A percentile compares a stretch with the other conserved stretches of the same genome.
These are phyloP conservation scores for Carabus problematicus DNA, from an alignment of 2,888 invertebrate genomes.

Conservation along the genomic window DNA sequence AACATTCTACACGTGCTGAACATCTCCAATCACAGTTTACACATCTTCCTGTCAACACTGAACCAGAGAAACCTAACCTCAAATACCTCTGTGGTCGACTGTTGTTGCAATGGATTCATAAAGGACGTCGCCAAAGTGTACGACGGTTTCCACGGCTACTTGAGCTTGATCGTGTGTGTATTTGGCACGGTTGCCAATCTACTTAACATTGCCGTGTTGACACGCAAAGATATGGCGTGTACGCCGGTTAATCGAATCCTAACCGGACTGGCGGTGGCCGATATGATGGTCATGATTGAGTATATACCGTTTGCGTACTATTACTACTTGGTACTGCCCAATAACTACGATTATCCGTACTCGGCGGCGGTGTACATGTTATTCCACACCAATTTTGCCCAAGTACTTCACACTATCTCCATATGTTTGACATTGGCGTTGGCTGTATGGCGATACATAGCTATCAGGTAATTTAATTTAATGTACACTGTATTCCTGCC, in stretches of 20 bases:
- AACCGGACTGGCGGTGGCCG: slow-evolving; percentile 85
- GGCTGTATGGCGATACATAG: slow-evolving; percentile 88
- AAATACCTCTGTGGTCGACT: slow-evolving; percentile 1
- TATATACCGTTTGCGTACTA: slow-evolving; percentile 79
- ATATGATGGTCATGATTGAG: slow-evolving; percentile 89
- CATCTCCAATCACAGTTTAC: not conserved
- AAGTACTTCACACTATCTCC: slow-evolving; percentile 82
- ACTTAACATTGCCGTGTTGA: slow-evolving; percentile 85
- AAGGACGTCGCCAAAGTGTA: slow-evolving; percentile 68
- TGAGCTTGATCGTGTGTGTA: slow-evolving; percentile 82
- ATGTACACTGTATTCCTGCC: too few species aligned
- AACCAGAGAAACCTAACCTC: not conserved
- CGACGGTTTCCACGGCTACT: slow-evolving; percentile 78
- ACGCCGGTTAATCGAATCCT: slow-evolving; percentile 88
- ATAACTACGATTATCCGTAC: slow-evolving; percentile 72
- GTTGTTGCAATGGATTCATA: slow-evolving; percentile 12
- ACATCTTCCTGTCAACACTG: not conserved
- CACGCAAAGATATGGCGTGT: slow-evolving; percentile 78
- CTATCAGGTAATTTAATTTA: slow-evolving; percentile 74
- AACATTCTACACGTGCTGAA: not conserved
- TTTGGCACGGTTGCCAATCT: slow-evolving; percentile 88
- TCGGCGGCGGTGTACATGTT: slow-evolving; percentile 76
- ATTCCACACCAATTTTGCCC: slow-evolving; percentile 83
- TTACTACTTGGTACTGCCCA: slow-evolving; percentile 70
- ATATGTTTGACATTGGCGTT: slow-evolving; percentile 81